Conservation (phyloP, 2,113 vertebrate genomes). For the Catagonus wagneri region DNA sequence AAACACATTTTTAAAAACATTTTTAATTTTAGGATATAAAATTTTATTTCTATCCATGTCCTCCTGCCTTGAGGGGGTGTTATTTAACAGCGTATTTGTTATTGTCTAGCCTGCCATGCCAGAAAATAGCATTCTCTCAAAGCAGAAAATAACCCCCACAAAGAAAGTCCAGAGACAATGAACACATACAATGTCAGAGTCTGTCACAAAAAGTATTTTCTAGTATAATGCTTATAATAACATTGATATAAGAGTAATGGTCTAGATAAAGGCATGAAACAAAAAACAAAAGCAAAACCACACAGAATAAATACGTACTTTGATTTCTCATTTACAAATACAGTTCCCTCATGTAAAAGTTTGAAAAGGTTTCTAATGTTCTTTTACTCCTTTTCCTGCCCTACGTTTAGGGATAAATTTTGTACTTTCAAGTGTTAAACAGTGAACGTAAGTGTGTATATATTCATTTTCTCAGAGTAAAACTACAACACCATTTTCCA, state of each 20-base stretch:
- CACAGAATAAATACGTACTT: constrained; percentile 57
- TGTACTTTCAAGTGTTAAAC: constrained; percentile 82
- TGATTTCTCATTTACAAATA: constrained; percentile 79
- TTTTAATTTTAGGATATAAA: constrained; percentile 78
- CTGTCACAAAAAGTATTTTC: constrained; percentile 78
- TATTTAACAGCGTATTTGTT: constrained; percentile 20
- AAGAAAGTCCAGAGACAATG: constrained; percentile 80
- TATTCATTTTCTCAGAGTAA: constrained; percentile 80
- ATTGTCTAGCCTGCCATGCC: constrained; percentile 57
- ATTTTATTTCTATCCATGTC: constrained; percentile 52
- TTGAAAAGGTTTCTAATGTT: constrained; percentile 63
- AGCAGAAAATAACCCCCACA: constrained; percentile 81
- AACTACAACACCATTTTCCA: constrained; percentile 67
- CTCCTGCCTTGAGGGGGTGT: neutral
- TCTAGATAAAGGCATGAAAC: constrained; percentile 49
- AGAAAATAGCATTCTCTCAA: constrained; percentile 79
- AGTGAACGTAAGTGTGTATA: constrained; percentile 71
- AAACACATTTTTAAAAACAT: constrained; percentile 71
- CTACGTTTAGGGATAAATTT: constrained; percentile 79
- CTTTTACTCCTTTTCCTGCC: constrained; percentile 62
- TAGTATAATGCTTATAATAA: constrained; percentile 68
- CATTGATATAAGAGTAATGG: constrained; percentile 78
- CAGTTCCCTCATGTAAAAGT: constrained; percentile 74
- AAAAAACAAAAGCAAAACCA: constrained; percentile 56
- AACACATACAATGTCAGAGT: constrained; percentile 73